Base-by-base conservation (phyloP, 2,888 invertebrate genomes). In the Cryptus viduatorius region DNA sequence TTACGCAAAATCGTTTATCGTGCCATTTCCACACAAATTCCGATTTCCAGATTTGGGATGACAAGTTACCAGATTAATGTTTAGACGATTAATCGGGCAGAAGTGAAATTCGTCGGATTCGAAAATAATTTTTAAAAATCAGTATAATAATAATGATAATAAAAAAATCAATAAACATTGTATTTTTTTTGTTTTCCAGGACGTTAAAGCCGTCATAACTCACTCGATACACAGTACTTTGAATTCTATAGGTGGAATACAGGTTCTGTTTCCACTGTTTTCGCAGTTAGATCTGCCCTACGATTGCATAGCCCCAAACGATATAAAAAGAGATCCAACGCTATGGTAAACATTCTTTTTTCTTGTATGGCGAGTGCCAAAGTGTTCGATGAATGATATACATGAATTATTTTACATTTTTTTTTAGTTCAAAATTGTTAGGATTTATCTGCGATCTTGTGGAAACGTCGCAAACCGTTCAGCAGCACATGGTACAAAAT, bases 401-500 rank as follows among this genome's bases (percentile, higher is more conserved):
- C 37, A 37, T 37, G 4, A 8, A 37, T 50, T 8, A 31, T 67
- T 86, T 44, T 12, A 72, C 48, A 12, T 79, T 76, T 56, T 67
- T 72, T 68, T 65, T 76, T 95, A 98, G 99, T 95, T 98, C 98
- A 73, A 99, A 98, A 94, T 95, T 99, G 86, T 96, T 99, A 94
- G 98, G 98, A 86, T 98, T 99, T 95, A 98, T 99, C 91, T 99
- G 99, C 94, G 99, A 99, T 92, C 95, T 99, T 92, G 98, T 99
- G 89, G 98, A 99, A 94, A 98, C 98, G 61, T 99, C 99, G 89
- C 97, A 98, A 93, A 98, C 98, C 53, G 99, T 99, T 83, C 99
- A 99, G 93, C 99, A 99, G 93, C 99, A 99, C 94, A 98, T 99
- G 97, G 98, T 99, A 94, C 99, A 99, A 94, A 99, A 98, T 94